Conservation (phyloP, 2,888 invertebrate genomes). For the Graphium colonna region DNA sequence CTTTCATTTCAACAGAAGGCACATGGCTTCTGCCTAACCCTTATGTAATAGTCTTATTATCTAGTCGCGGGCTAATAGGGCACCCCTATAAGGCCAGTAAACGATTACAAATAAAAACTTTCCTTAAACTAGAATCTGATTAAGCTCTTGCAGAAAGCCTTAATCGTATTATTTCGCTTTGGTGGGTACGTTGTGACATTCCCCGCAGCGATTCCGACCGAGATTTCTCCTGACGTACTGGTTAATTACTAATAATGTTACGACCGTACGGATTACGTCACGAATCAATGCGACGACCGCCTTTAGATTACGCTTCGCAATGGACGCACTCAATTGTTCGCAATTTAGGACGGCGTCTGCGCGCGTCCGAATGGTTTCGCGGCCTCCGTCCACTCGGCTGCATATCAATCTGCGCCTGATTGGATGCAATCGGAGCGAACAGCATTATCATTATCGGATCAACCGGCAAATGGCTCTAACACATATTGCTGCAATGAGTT, state of each 20-base stretch:
- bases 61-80: too few relatives aligned
- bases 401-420: neutral
- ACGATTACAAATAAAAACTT: too few relatives aligned
- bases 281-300: constrained; percentile 1
- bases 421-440: neutral
- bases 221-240: neutral
- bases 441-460: neutral
- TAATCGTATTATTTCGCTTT: too few relatives aligned
- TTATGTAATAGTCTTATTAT: constrained; percentile 1
- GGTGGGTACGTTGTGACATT: too few relatives aligned
- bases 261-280: neutral
- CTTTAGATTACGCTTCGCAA: constrained; percentile 4
- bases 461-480: too few relatives aligned
- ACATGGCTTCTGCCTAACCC: too few relatives aligned
- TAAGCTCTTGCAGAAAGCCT: too few relatives aligned
- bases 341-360: constrained; percentile 8
- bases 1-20: too few relatives aligned
- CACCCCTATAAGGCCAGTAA: too few relatives aligned
- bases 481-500: too few relatives aligned
- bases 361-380: neutral
- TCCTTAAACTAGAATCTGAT: too few relatives aligned
- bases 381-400: neutral
- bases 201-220: too few relatives aligned
- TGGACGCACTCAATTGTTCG: constrained; percentile 11
- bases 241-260: neutral